A percentile compares a stretch with the other conserved stretches of the same genome.
phyloP scores from a whole-genome alignment of 2,113 vertebrate genomes.

The Myxocyprinus asiaticus region DNA sequence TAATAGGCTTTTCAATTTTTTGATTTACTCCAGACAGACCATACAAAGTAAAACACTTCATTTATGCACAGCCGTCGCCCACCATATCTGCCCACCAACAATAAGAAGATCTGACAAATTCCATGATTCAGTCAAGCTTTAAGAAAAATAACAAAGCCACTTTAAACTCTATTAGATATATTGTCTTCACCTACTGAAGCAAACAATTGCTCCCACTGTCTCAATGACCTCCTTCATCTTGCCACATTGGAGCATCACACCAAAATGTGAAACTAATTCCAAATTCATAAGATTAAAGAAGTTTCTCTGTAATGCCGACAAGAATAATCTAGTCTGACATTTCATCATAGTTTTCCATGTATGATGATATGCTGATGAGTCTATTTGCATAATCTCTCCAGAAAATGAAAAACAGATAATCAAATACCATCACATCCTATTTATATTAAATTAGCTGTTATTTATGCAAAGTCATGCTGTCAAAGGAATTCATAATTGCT shows the following conservation, averaged over 20 bases:
- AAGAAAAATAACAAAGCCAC: slow-evolving; percentile 74
- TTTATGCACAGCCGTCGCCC: slow-evolving; percentile 56
- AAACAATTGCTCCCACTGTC: slow-evolving; percentile 67
- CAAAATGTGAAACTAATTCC: slow-evolving; percentile 76
- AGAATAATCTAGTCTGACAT: slow-evolving; percentile 73
- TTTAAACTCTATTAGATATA: slow-evolving; percentile 73
- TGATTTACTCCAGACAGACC: slow-evolving; percentile 68
- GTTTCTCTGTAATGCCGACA: slow-evolving; percentile 65
- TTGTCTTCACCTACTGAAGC: slow-evolving; percentile 76
- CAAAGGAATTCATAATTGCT: slow-evolving; percentile 65
- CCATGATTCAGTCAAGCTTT: slow-evolving; percentile 69
- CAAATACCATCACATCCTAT: slow-evolving; percentile 76
- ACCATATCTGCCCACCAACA: slow-evolving; percentile 61
- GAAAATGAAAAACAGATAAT: slow-evolving; percentile 80
- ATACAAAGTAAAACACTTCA: slow-evolving; percentile 67
- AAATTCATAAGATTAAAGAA: slow-evolving; percentile 79
- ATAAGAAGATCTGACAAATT: slow-evolving; percentile 66
- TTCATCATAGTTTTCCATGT: slow-evolving; percentile 70
- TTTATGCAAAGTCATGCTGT: slow-evolving; percentile 74
- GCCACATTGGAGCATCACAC: slow-evolving; percentile 64
- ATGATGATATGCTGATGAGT: slow-evolving; percentile 73
- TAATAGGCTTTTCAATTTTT: slow-evolving; percentile 75
- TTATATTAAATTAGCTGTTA: slow-evolving; percentile 78
- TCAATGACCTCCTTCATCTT: slow-evolving; percentile 68
- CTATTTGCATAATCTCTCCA: slow-evolving; percentile 79